Base-by-base conservation (phyloP, 2,888 invertebrate species). In the Acanthosepion lycidas region DNA sequence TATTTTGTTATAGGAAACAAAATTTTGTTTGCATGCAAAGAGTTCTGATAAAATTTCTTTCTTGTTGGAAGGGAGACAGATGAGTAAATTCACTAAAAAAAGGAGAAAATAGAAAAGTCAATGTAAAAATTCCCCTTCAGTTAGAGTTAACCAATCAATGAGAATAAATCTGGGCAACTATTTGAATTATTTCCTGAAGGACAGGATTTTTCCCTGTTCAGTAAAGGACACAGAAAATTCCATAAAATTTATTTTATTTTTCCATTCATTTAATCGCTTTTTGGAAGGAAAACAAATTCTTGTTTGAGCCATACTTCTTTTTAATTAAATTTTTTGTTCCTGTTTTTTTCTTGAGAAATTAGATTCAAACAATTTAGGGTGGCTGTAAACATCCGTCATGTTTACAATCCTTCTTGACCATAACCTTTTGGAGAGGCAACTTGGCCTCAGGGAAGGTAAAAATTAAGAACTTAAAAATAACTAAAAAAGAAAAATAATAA, bases 161-260 rank as follows among this genome's bases (percentile, higher is more conserved):
- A 28, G 78, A 28, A 78, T 78, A 78, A 28, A 78, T n/a, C 28
- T 78, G n/a, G 18, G 9, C 9, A n/a, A 78, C 78, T 78, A 78
- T 78, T 78, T 78, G 78, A n/a, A 78, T 78, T 78, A n/a, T 78
- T 78, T 78, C 78, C n/a, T 78, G n/a, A 78, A 78, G 78, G 78
- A 78, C 28, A 78, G 8, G n/a, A 78, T 78, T n/a, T 78, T 78
- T 9, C 12, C 78, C n/a, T 78, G 78, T 12, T 78, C n/a, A n/a
- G 28, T 28, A 78, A 28, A n/a, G 78, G n/a, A n/a, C 78, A n/a
- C 9, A 78, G 1, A n/a, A 78, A 26, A 64, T 64, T 64, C 28
- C 64, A 64, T 20, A 55, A 15, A 55, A 23, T 59, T 23, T 59
- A 59, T 23, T 59, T 23, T 59, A 23, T 59, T 23, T 59, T 59